Evolutionary conservation across 2,797 vertebrate genomes (phyloP).

Genomic region (Mallotus villosus): DNA sequence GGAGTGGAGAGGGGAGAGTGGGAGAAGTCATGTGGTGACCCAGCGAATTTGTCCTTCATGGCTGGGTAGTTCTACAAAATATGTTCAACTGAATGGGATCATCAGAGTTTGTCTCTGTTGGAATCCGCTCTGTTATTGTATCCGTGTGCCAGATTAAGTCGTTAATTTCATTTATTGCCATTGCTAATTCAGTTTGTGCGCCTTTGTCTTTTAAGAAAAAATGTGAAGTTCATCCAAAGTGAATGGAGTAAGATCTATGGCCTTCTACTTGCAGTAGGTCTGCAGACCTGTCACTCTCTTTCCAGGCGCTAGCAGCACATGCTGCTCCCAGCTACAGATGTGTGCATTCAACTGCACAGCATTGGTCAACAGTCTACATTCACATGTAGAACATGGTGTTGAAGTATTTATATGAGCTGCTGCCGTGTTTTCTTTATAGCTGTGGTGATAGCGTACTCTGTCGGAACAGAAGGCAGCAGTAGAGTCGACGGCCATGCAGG

Average conservation of each 20-base stretch:
- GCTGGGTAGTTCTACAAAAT: neutral
- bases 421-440: neutral
- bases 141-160: slow-evolving; percentile 34
- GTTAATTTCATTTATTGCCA: slow-evolving; percentile 53
- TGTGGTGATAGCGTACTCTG: neutral
- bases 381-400: neutral
- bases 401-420: neutral
- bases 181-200: slow-evolving; percentile 53
- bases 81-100: slow-evolving; percentile 35
- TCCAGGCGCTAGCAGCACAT: neutral
- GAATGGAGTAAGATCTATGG: slow-evolving; percentile 22
- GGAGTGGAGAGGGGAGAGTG: too few relatives aligned
- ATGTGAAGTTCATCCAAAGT: slow-evolving; percentile 40
- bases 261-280: slow-evolving; percentile 5
- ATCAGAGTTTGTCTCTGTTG: slow-evolving; percentile 49
- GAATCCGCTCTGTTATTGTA: slow-evolving; percentile 46
- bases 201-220: slow-evolving; percentile 33
- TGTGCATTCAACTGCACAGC: neutral
- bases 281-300: too few relatives aligned
- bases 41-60: neutral
- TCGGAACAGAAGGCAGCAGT: neutral
- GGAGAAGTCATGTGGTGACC: neutral
- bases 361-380: neutral
- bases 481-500: neutral
- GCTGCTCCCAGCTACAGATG: neutral